phyloP scores from a whole-genome alignment of 2,113 vertebrate genomes.

The Cottus gobio region DNA sequence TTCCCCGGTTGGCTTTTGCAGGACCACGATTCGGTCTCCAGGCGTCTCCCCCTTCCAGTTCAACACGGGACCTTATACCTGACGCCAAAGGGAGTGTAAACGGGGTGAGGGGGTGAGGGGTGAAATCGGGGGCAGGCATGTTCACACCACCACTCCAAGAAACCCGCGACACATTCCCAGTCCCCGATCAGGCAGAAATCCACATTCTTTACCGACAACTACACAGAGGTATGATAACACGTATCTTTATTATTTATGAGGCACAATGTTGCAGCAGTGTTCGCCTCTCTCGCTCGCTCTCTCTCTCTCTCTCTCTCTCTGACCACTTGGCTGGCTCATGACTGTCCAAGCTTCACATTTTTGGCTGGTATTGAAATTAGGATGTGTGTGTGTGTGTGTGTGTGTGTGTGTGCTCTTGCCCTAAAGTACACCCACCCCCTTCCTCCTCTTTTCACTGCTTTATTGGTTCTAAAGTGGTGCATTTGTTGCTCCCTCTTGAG shows the following conservation, averaged over 20 bases:
- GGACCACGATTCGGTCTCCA: constrained; percentile 18
- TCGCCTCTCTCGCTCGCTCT: no score
- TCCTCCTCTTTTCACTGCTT: constrained; percentile 42
- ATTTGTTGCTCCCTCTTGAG: constrained; percentile 42
- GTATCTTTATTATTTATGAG: background rate
- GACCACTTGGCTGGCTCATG: background rate
- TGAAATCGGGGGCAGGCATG: constrained; percentile 64
- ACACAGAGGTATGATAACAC: background rate
- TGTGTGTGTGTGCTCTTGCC: constrained; percentile 20
- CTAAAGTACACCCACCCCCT: constrained; percentile 17
- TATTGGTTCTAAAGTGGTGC: constrained; percentile 49
- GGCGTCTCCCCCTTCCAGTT: constrained; percentile 48
- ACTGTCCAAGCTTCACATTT: constrained; percentile 1
- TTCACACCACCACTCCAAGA: constrained; percentile 38
- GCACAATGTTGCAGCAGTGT: background rate
- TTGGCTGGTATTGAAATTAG: constrained; percentile 5
- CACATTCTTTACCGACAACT: constrained; percentile 20
- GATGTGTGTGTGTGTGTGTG: constrained; percentile 8
- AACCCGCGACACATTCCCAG: constrained; percentile 49
- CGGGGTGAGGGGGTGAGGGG: constrained; percentile 33
- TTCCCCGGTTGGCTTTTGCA: constrained; percentile 42
- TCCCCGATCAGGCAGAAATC: constrained; percentile 12
- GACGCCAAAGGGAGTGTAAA: constrained; percentile 50
- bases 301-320: background rate
- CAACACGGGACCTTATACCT: constrained; percentile 56